phyloP scores from a whole-genome alignment of 1,140 invertebrate genomes.

The Calliopsis andreniformis region DNA sequence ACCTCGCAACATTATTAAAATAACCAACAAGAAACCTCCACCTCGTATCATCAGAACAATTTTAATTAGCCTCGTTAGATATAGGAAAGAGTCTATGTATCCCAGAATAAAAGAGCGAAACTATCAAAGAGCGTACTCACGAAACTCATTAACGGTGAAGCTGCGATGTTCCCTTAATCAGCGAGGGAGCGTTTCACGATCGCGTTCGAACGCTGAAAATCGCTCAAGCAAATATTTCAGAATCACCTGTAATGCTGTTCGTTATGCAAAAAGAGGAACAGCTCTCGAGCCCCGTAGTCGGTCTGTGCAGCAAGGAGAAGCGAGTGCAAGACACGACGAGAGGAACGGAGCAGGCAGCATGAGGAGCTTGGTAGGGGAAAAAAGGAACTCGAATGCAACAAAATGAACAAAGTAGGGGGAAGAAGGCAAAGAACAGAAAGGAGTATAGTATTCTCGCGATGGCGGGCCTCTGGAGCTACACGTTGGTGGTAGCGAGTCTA shows the following conservation, averaged over 20 bases:
- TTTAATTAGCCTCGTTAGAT: neutral
- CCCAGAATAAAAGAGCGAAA: too few relatives aligned
- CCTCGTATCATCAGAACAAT: too few relatives aligned
- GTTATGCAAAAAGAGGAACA: constrained; percentile 5
- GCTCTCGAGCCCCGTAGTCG: neutral
- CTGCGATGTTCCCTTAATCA: constrained; percentile 33
- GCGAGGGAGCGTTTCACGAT: constrained; percentile 27
- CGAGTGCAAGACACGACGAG: neutral
- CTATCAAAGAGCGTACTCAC: neutral
- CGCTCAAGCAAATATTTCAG: constrained; percentile 30
- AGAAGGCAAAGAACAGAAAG: neutral
- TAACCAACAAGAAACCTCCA: too few relatives aligned
- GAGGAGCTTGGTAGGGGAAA: neutral
- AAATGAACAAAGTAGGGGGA: constrained; percentile 29
- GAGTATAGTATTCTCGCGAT: too few relatives aligned
- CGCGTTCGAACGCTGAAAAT: constrained; percentile 33
- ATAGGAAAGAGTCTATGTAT: too few relatives aligned
- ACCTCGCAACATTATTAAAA: too few relatives aligned
- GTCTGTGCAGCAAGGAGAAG: neutral
- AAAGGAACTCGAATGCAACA: neutral
- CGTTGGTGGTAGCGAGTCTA: too few relatives aligned
- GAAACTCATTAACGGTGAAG: constrained; percentile 20
- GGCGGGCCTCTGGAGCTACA: too few relatives aligned
- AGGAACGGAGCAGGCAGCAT: neutral
- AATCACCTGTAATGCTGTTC: constrained; percentile 29